Evolutionary conservation across 1,140 invertebrate genomes (phyloP).

Genomic region (Magallana angulata): DNA sequence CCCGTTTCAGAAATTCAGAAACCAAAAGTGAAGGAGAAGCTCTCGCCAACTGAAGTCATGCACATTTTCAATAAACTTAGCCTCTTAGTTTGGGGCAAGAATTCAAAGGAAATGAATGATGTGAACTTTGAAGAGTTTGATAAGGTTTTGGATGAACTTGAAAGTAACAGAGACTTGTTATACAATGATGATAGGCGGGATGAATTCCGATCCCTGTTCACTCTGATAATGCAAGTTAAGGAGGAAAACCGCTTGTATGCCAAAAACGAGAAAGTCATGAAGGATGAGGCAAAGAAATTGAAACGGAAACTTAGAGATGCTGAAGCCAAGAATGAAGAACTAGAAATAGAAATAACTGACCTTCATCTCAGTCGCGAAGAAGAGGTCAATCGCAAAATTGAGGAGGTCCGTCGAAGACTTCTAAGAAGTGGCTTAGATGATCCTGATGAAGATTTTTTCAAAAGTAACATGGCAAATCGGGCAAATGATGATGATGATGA

Average conservation of each 20-base stretch:
- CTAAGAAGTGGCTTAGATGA: background rate
- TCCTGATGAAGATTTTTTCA: conserved; percentile 20
- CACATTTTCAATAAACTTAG: conserved; percentile 18
- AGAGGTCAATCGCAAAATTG: background rate
- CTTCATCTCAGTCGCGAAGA: background rate
- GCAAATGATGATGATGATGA: conserved; percentile 1
- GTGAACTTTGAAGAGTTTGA: conserved; percentile 35
- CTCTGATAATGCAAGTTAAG: conserved; percentile 13
- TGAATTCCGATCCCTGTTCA: conserved; percentile 11
- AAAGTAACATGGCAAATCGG: background rate
- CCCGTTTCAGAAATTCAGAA: conserved; percentile 18
- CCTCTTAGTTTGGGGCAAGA: background rate
- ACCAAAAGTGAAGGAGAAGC: background rate
- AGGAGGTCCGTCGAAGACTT: background rate
- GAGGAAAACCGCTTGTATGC: conserved; percentile 3
- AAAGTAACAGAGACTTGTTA: conserved; percentile 25
- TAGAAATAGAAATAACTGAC: conserved; percentile 9
- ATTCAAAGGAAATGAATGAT: conserved; percentile 22
- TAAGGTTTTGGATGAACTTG: conserved; percentile 27
- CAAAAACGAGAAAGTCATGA: background rate
- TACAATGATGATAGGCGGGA: conserved; percentile 7
- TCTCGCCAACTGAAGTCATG: conserved; percentile 26
- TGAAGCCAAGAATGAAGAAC: background rate
- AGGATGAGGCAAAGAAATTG: conserved; percentile 1
- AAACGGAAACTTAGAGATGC: background rate